phyloP scores from a whole-genome alignment of 2,797 vertebrate species.

The Enteromius mattozi region DNA sequence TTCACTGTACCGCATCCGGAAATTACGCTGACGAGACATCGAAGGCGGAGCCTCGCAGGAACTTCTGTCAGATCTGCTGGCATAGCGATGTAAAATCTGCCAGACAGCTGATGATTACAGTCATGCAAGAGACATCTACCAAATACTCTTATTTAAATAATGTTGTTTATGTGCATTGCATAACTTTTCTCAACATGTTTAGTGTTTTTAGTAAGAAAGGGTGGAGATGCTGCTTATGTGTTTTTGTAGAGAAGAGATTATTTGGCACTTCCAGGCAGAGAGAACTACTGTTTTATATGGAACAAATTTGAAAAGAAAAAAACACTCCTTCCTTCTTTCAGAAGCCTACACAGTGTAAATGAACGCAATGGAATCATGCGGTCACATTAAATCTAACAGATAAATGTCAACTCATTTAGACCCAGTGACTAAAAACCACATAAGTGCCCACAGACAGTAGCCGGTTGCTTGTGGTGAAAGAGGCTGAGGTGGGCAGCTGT shows the following conservation, averaged over 20 bases:
- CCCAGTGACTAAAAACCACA: not conserved
- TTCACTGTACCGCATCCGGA: conserved; percentile 74
- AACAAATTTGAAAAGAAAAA: not conserved
- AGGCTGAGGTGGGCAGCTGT: not conserved
- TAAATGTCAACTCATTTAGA: not conserved
- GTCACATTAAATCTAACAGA: not conserved
- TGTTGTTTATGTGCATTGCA: not conserved
- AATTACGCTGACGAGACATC: conserved; percentile 72
- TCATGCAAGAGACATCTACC: not conserved
- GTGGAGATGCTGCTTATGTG: too few species aligned
- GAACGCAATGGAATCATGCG: not conserved
- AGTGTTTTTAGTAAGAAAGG: too few species aligned
- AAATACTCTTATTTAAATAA: not conserved
- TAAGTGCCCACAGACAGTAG: not conserved
- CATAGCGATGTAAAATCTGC: conserved; percentile 7
- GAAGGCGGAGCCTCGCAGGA: conserved; percentile 53
- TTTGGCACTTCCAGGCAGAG: not conserved
- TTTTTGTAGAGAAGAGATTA: not conserved
- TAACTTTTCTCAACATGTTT: not conserved
- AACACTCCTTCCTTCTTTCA: not conserved
- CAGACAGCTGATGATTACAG: conserved; percentile 1
- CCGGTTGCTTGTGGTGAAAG: not conserved
- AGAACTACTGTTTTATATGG: not conserved
- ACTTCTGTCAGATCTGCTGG: not conserved
- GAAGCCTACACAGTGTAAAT: not conserved